Percentiles rank a stretch among this genome's conserved stretches.
Evolutionary conservation across 2,888 invertebrate genomes (phyloP).

Genomic region (Synanthedon myopaeformis): DNA sequence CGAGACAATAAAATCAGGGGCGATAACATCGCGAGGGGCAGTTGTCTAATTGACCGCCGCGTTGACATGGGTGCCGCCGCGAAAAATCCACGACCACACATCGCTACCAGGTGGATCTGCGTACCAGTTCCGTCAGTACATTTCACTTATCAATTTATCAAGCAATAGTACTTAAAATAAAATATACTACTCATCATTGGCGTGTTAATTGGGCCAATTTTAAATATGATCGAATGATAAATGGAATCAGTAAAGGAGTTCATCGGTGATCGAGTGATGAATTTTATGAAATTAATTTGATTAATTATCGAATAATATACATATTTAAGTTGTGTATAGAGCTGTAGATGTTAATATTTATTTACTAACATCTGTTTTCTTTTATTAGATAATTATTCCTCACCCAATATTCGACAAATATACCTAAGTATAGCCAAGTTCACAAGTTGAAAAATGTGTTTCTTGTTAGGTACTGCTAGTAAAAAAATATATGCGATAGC

Average conservation of each 20-base stretch:
- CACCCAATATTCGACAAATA: too few relatives aligned
- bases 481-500: too few relatives aligned
- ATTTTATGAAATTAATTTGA: too few relatives aligned
- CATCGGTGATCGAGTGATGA: too few relatives aligned
- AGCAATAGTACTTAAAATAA: neutral
- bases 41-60: conserved; percentile 40
- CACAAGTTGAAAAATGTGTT: too few relatives aligned
- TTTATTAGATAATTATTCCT: too few relatives aligned
- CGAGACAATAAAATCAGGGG: conserved; percentile 55
- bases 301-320: too few relatives aligned
- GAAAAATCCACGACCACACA: conserved; percentile 62
- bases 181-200: neutral
- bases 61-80: conserved; percentile 64
- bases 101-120: conserved; percentile 63
- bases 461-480: too few relatives aligned
- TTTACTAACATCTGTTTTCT: too few relatives aligned
- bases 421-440: too few relatives aligned
- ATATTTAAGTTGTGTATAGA: too few relatives aligned
- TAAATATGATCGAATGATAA: neutral
- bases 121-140: conserved; percentile 55
- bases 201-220: neutral
- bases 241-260: neutral
- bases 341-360: too few relatives aligned
- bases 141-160: neutral
- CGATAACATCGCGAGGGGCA: conserved; percentile 38